Evolutionary conservation across 2,797 vertebrate species (phyloP).

Genomic region (Amblyraja radiata): DNA sequence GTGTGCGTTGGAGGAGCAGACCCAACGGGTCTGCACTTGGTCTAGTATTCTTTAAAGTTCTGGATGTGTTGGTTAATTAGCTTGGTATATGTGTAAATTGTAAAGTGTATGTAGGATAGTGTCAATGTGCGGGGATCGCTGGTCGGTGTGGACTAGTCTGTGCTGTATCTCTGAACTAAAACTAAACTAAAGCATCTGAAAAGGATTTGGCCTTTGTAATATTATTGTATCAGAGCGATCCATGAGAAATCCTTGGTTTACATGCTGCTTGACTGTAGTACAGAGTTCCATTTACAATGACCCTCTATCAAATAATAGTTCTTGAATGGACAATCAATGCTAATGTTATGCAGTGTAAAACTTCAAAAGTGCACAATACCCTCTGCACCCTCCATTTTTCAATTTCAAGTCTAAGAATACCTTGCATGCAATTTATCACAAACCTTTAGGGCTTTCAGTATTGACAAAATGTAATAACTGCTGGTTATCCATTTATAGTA

Average conservation of each 20-base stretch:
- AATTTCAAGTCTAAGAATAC: not conserved
- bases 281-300: not conserved
- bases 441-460: constrained; percentile 13
- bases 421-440: constrained; percentile 23
- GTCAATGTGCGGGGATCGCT: no score
- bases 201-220: not conserved
- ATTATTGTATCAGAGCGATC: not conserved
- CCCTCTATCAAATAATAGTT: not conserved
- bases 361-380: not conserved
- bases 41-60: no score
- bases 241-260: not conserved
- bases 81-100: no score
- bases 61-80: no score
- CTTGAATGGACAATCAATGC: not conserved
- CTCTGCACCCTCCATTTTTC: not conserved
- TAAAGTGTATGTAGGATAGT: no score
- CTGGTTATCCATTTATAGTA: constrained; percentile 1
- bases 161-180: no score
- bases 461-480: constrained; percentile 36
- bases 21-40: no score
- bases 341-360: not conserved
- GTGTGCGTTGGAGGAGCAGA: no score
- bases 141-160: no score
- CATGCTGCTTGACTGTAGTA: not conserved
- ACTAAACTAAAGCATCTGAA: not conserved